Evolutionary conservation across 2,888 invertebrate genomes (phyloP).

Genomic region (Dexiosoma caninum): DNA sequence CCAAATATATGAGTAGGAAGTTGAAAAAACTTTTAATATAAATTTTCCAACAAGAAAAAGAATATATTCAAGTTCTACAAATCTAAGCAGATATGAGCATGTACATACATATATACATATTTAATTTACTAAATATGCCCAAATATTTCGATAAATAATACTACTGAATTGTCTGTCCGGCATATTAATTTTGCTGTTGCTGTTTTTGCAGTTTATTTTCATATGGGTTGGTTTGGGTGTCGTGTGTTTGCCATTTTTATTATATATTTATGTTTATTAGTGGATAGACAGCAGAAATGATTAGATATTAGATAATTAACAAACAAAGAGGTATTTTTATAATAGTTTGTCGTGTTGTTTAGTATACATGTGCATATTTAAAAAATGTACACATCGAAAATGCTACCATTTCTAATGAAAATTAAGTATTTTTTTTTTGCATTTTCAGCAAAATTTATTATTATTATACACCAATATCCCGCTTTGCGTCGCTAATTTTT

Average conservation of each 20-base stretch:
- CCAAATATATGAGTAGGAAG: too few relatives aligned
- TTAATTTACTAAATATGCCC: too few relatives aligned
- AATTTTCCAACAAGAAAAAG: too few relatives aligned
- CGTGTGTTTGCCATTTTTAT: conserved; percentile 4
- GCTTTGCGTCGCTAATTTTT: too few relatives aligned
- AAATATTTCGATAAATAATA: too few relatives aligned
- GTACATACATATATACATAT: too few relatives aligned
- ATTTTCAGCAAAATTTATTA: background rate
- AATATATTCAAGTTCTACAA: too few relatives aligned
- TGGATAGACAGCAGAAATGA: conserved; percentile 12
- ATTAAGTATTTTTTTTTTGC: background rate
- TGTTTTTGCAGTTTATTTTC: background rate
- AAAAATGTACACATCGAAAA: too few relatives aligned
- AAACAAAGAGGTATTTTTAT: conserved; percentile 5
- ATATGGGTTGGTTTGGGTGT: background rate
- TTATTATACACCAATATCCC: too few relatives aligned
- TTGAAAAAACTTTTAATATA: too few relatives aligned
- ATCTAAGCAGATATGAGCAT: too few relatives aligned
- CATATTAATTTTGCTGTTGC: background rate
- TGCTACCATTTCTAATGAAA: background rate
- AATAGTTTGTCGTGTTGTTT: background rate
- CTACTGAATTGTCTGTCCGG: background rate
- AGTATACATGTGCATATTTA: background rate
- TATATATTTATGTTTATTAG: background rate
- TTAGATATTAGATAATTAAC: conserved; percentile 24